Evolutionary conservation across 2,888 invertebrate species (phyloP).

Genomic region (Ethmia dodecea): DNA sequence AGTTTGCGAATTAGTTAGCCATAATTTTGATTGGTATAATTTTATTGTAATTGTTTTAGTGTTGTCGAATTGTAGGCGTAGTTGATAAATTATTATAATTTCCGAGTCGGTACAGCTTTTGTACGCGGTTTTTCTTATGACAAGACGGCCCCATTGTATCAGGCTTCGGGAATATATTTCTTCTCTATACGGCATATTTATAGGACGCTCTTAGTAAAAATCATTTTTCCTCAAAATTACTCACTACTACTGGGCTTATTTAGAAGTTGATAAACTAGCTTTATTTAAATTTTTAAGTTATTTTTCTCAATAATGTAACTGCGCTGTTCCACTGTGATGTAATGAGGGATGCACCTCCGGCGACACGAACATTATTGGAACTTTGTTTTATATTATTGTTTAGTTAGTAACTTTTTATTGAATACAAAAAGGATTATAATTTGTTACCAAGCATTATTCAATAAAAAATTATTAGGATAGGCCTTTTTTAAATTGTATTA

Average conservation of each 20-base stretch:
- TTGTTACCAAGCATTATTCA: constrained; percentile 78
- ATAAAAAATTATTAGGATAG: constrained; percentile 70
- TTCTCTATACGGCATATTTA: constrained; percentile 17
- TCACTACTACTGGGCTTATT: constrained; percentile 44
- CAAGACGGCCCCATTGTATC: constrained; percentile 46
- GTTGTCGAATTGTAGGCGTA: constrained; percentile 67
- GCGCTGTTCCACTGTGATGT: constrained; percentile 7
- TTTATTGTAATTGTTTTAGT: constrained; percentile 54
- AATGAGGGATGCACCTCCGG: background rate
- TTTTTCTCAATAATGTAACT: constrained; percentile 53
- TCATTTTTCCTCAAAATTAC: constrained; percentile 41
- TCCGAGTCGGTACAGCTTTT: constrained; percentile 27
- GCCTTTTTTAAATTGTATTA: constrained; percentile 74
- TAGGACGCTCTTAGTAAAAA: constrained; percentile 33
- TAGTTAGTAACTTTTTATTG: constrained; percentile 69
- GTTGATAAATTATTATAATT: constrained; percentile 51
- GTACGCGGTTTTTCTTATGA: constrained; percentile 24
- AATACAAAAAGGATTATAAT: constrained; percentile 67
- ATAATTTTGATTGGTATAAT: constrained; percentile 63
- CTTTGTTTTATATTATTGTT: constrained; percentile 61
- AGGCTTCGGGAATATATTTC: constrained; percentile 37
- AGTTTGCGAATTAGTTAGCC: constrained; percentile 63
- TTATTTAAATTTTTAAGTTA: constrained; percentile 70
- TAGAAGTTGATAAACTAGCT: constrained; percentile 63
- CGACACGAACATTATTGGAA: constrained; percentile 47